Conservation (phyloP, 2,113 vertebrate genomes). For the Labrus mixtus region DNA sequence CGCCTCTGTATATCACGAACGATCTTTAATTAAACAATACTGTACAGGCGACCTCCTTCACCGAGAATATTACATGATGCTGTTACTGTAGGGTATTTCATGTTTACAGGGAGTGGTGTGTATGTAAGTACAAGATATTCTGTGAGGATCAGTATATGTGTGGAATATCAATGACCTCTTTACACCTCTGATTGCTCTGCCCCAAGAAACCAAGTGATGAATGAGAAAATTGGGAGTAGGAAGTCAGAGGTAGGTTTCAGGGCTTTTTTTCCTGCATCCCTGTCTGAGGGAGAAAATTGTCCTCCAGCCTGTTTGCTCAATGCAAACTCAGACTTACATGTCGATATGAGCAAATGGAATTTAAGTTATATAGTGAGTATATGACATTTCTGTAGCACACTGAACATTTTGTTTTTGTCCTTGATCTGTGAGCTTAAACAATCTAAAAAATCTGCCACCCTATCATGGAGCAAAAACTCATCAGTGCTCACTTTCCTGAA, state of each 20-base stretch:
- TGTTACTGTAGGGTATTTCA: conserved; percentile 1
- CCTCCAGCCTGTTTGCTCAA: conserved; percentile 22
- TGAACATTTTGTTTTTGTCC: background rate
- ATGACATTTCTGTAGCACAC: background rate
- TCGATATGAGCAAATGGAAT: background rate
- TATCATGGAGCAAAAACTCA: background rate
- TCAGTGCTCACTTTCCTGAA: background rate
- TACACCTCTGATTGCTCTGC: conserved; percentile 43
- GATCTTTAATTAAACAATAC: background rate
- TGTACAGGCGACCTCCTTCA: background rate
- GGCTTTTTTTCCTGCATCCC: conserved; percentile 31
- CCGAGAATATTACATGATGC: background rate
- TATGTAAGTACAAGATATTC: conserved; percentile 22
- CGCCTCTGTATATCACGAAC: background rate
- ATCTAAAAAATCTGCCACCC: background rate
- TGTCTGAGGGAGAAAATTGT: conserved; percentile 22
- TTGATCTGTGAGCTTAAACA: background rate
- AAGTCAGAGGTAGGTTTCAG: conserved; percentile 44
- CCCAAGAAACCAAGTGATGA: conserved; percentile 46
- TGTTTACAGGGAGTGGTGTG: conserved; percentile 1
- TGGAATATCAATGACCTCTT: conserved; percentile 53
- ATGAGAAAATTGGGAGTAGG: conserved; percentile 40
- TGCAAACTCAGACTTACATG: conserved; percentile 8
- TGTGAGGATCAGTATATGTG: conserved; percentile 14
- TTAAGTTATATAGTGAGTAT: background rate